Conservation (phyloP, 2,113 vertebrate species). For the Agapornis roseicollis region DNA sequence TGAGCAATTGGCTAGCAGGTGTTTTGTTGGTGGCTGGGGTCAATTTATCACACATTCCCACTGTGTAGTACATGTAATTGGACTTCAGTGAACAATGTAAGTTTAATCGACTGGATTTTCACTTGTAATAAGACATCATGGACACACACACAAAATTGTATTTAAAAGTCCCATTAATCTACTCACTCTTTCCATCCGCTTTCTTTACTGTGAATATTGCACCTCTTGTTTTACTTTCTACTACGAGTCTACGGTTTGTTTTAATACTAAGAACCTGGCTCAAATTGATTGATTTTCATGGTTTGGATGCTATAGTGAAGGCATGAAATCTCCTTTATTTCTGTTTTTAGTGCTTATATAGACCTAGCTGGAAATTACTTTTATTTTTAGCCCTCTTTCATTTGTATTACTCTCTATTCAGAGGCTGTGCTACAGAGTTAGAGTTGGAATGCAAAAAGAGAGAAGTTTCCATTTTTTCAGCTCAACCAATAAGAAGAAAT, state of each 20-base stretch:
- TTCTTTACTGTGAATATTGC: not conserved
- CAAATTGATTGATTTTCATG: conserved; percentile 17
- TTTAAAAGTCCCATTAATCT: not conserved
- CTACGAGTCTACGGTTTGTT: not conserved
- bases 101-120: not conserved
- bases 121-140: not conserved
- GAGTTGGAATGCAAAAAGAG: not conserved
- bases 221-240: not conserved
- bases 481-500: not conserved
- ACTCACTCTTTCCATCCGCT: not conserved
- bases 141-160: not conserved
- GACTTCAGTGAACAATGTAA: not conserved
- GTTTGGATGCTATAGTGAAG: conserved; percentile 8
- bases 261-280: conserved; percentile 7
- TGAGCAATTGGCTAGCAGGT: not conserved
- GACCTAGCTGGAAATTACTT: conserved; percentile 4
- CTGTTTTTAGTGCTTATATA: conserved; percentile 17
- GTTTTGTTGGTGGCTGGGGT: not conserved
- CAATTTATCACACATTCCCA: not conserved
- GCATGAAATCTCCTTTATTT: conserved; percentile 19
- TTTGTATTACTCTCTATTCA: conserved; percentile 6
- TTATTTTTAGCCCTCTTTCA: not conserved
- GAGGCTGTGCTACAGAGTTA: not conserved
- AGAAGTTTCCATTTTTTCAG: not conserved
- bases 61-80: not conserved